These are phyloP conservation scores for Tribolium madens DNA, from an alignment of 1,140 invertebrate species.

Conservation along the genomic window DNA sequence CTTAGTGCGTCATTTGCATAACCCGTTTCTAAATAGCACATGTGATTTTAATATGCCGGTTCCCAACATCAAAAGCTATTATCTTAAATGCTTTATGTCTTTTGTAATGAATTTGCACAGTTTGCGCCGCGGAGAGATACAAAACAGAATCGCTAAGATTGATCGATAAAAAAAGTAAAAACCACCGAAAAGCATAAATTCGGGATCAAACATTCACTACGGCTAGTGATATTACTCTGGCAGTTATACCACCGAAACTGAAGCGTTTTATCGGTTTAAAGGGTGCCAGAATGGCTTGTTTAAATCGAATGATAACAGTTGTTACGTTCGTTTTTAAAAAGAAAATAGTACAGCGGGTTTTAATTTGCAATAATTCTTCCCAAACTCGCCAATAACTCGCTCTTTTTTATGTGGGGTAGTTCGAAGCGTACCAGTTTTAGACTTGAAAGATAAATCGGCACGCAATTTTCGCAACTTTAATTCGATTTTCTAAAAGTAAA, in stretches of 20 bases:
- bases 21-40: constrained; percentile 43
- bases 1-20: constrained; percentile 42
- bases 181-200: constrained; percentile 1
- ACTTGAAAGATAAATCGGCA: not conserved
- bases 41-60: constrained; percentile 42
- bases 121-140: constrained; percentile 20
- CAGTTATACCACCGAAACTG: constrained; percentile 7
- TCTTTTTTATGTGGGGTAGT: not conserved
- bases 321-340: constrained; percentile 20
- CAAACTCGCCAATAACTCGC: constrained; percentile 14
- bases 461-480: not conserved
- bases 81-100: constrained; percentile 46
- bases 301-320: constrained; percentile 24
- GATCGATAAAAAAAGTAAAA: not conserved
- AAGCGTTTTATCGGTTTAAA: constrained; percentile 20
- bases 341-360: constrained; percentile 7
- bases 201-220: constrained; percentile 1
- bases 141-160: too few relatives aligned
- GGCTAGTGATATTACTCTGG: constrained; percentile 5
- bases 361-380: constrained; percentile 20
- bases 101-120: constrained; percentile 44
- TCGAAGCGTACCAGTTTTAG: constrained; percentile 5
- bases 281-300: constrained; percentile 25
- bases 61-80: constrained; percentile 43
- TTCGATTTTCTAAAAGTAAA: too few relatives aligned